These are phyloP conservation scores for Pteropus rufus DNA, from an alignment of 2,797 vertebrate genomes.

Conservation along the genomic window DNA sequence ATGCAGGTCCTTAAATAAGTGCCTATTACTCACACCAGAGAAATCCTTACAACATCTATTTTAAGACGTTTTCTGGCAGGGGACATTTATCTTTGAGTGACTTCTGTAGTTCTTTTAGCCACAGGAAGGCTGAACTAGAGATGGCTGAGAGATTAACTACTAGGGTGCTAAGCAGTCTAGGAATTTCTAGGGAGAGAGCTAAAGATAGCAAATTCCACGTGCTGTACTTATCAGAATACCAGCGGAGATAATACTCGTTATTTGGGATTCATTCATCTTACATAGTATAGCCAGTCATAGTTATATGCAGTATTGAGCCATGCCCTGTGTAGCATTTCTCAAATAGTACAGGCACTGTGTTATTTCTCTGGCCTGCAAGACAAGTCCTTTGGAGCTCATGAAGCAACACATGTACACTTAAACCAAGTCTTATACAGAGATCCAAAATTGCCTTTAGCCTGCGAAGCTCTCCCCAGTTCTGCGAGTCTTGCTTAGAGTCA, in stretches of 20 bases:
- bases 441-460: neutral
- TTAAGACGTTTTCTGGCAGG: conserved; percentile 62
- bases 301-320: neutral
- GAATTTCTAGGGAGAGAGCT: conserved; percentile 56
- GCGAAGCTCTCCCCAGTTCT: neutral
- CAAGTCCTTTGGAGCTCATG: neutral
- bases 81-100: conserved; percentile 69
- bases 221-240: neutral
- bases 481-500: neutral
- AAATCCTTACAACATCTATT: conserved; percentile 55
- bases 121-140: conserved; percentile 59
- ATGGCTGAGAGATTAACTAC: conserved; percentile 59
- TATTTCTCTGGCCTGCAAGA: neutral
- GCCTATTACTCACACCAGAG: conserved; percentile 38
- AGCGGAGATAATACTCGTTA: neutral
- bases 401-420: neutral
- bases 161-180: conserved; percentile 59
- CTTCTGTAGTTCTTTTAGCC: conserved; percentile 61
- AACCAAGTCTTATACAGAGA: neutral
- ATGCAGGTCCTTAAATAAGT: neutral
- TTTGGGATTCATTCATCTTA: neutral
- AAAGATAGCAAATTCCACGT: conserved; percentile 50
- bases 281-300: neutral
- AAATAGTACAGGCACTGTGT: neutral
- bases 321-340: neutral